phyloP scores from a whole-genome alignment of 2,113 vertebrate species.

The Ammodramus savannarum region DNA sequence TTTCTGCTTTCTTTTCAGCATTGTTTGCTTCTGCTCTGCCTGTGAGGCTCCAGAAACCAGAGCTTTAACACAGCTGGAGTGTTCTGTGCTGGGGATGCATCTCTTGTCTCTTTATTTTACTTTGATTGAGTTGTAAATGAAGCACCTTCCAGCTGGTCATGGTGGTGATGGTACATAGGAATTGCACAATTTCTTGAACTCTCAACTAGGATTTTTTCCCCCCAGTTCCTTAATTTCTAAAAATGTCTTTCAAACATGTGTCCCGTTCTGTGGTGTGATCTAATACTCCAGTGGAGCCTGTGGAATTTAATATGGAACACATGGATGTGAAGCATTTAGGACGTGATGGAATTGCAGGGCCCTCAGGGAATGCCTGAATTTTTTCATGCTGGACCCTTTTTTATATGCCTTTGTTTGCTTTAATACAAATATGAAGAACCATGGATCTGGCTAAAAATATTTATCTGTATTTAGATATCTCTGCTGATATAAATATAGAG shows the following conservation, averaged over 20 bases:
- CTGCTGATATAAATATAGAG: neutral
- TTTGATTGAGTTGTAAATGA: neutral
- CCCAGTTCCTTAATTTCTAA: neutral
- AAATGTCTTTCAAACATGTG: neutral
- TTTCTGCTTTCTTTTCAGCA: too few relatives aligned
- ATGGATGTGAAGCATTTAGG: neutral
- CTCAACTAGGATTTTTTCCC: neutral
- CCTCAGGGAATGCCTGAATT: neutral
- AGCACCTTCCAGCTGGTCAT: neutral
- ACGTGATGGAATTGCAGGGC: neutral
- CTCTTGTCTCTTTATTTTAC: neutral
- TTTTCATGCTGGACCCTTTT: neutral
- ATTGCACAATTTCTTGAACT: neutral
- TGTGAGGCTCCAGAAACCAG: neutral
- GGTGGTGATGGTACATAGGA: neutral
- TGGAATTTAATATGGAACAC: neutral
- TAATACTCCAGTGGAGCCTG: neutral
- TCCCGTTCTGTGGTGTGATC: neutral
- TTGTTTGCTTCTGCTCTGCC: rapidly evolving
- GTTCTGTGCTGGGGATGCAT: neutral
- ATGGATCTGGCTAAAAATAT: neutral
- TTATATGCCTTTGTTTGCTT: neutral
- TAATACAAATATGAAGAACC: neutral
- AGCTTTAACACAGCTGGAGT: neutral
- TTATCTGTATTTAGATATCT: neutral